phyloP scores from a whole-genome alignment of 2,113 vertebrate genomes.

The Plectropomus leopardus region DNA sequence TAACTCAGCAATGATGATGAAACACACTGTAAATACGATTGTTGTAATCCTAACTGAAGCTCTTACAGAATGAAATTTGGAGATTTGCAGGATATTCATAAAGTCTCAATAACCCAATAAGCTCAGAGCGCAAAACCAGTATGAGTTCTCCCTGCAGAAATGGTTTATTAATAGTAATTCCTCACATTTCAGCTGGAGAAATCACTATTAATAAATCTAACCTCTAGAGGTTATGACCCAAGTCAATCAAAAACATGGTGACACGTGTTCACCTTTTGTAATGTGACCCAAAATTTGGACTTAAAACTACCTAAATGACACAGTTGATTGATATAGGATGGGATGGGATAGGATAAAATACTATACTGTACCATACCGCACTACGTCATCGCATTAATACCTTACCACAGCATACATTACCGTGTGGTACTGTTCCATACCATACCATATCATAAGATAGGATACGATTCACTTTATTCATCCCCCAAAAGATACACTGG shows the following conservation, averaged over 20 bases:
- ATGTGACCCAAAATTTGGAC: neutral
- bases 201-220: constrained; percentile 4
- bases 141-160: constrained; percentile 42
- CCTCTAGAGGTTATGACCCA: neutral
- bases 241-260: neutral
- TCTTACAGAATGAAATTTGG: constrained; percentile 52
- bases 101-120: constrained; percentile 71
- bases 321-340: too few species aligned
- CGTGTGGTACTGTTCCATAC: too few species aligned
- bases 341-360: too few species aligned
- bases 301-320: neutral
- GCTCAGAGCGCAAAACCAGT: constrained; percentile 11
- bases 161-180: constrained; percentile 56
- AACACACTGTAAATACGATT: constrained; percentile 63
- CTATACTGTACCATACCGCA: too few species aligned
- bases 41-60: constrained; percentile 53
- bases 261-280: neutral
- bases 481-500: too few species aligned
- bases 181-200: neutral
- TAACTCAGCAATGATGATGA: constrained; percentile 48
- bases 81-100: constrained; percentile 71
- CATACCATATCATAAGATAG: too few species aligned
- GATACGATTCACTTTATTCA: too few species aligned
- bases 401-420: too few species aligned
- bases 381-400: too few species aligned